These are phyloP conservation scores for Andrena haemorrhoa DNA, from an alignment of 2,888 invertebrate species.

Conservation along the genomic window DNA sequence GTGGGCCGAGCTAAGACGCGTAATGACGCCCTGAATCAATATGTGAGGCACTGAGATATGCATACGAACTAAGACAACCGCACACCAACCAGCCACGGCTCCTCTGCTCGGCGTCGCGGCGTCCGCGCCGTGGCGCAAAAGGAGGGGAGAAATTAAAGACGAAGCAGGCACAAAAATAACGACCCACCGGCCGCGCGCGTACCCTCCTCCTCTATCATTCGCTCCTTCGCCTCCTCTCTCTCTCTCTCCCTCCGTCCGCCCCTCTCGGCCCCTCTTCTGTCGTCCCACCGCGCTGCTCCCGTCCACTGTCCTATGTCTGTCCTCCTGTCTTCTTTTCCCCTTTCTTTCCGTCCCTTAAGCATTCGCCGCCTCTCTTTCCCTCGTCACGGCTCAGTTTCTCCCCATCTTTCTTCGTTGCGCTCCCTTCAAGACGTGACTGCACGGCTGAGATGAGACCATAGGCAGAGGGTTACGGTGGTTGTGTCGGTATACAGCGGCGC, in stretches of 20 bases:
- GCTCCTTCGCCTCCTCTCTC: slow-evolving; percentile 29
- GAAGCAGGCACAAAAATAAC: slow-evolving; percentile 85
- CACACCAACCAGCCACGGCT: slow-evolving; percentile 71
- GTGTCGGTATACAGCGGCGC: slow-evolving; percentile 37
- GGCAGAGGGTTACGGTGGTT: slow-evolving; percentile 63
- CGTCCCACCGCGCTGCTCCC: slow-evolving; percentile 57
- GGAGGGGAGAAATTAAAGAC: slow-evolving; percentile 84
- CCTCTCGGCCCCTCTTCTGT: slow-evolving; percentile 42
- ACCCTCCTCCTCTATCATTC: slow-evolving; percentile 40
- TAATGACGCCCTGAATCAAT: slow-evolving; percentile 85
- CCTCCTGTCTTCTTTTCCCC: slow-evolving; percentile 65
- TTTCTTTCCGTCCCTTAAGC: slow-evolving; percentile 58
- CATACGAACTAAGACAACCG: slow-evolving; percentile 85
- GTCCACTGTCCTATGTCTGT: slow-evolving; percentile 64
- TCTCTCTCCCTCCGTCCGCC: slow-evolving; percentile 38
- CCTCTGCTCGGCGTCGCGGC: slow-evolving; percentile 74
- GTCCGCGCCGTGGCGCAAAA: slow-evolving; percentile 74
- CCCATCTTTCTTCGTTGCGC: slow-evolving; percentile 60
- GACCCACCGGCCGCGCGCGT: slow-evolving; percentile 76
- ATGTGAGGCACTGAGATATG: slow-evolving; percentile 85
- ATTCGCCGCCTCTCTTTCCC: slow-evolving; percentile 45
- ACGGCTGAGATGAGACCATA: slow-evolving; percentile 74
- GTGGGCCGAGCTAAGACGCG: slow-evolving; percentile 84
- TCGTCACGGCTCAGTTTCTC: slow-evolving; percentile 42
- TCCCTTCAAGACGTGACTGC: slow-evolving; percentile 72